phyloP scores from a whole-genome alignment of 2,888 invertebrate species.

The Horisme vitalbata region DNA sequence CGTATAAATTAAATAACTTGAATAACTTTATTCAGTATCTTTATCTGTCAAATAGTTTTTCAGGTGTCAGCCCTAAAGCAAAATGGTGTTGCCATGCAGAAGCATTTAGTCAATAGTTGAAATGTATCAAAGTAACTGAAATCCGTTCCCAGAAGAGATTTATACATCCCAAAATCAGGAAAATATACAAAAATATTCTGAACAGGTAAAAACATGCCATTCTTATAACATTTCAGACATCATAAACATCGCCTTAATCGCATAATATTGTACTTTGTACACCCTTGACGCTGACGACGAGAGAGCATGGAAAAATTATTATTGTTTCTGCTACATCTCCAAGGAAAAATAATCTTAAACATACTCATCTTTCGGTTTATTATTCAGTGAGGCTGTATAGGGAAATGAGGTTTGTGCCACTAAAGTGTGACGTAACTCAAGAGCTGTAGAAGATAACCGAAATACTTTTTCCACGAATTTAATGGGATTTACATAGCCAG shows the following conservation, averaged over 20 bases:
- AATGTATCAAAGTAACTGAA: neutral
- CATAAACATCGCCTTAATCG: constrained; percentile 20
- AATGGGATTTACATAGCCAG: constrained; percentile 2
- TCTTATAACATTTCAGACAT: constrained; percentile 8
- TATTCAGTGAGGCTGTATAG: constrained; percentile 3
- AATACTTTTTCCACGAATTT: constrained; percentile 7
- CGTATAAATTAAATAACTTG: too few species aligned
- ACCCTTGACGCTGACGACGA: constrained; percentile 20
- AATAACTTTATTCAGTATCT: too few species aligned
- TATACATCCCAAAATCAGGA: neutral
- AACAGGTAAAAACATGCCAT: constrained; percentile 7
- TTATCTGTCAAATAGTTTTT: too few species aligned
- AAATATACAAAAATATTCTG: neutral
- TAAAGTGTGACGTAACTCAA: neutral
- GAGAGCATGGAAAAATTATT: constrained; percentile 23
- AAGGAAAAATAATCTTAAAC: constrained; percentile 2
- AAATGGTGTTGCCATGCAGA: too few species aligned
- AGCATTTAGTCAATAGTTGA: too few species aligned
- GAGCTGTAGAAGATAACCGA: neutral
- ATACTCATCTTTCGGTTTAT: neutral
- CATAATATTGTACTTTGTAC: constrained; percentile 19
- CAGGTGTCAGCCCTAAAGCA: too few species aligned
- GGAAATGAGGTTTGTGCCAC: neutral
- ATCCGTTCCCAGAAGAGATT: neutral
- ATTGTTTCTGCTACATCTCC: constrained; percentile 15